A percentile compares a stretch with the other conserved stretches of the same genome.
Evolutionary conservation across 2,797 vertebrate genomes (phyloP).

Genomic region (Euthynnus affinis): DNA sequence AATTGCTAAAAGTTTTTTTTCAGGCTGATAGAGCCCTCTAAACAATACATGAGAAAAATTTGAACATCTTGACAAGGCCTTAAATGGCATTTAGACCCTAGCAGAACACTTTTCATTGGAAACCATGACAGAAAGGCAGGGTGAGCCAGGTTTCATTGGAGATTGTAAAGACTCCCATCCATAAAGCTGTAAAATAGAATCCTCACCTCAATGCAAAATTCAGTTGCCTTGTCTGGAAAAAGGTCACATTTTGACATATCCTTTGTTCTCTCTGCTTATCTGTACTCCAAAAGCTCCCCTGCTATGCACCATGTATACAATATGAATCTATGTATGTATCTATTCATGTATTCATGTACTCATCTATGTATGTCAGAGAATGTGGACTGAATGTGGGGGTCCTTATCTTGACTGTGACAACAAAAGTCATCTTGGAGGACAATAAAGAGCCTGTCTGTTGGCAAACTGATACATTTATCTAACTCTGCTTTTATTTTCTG

Average conservation of each 20-base stretch:
- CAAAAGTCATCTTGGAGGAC: neutral
- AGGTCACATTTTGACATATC: slow-evolving; percentile 26
- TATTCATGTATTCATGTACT: slow-evolving; percentile 16
- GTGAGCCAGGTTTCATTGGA: slow-evolving; percentile 28
- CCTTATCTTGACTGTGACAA: slow-evolving; percentile 6
- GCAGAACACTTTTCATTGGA: neutral
- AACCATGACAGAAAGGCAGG: neutral
- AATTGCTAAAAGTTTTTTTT: slow-evolving; percentile 4
- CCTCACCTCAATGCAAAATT: slow-evolving; percentile 24
- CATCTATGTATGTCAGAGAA: neutral
- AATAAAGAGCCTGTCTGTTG: neutral
- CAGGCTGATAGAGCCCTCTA: neutral
- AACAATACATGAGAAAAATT: slow-evolving; percentile 19
- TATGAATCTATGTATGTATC: slow-evolving; percentile 3
- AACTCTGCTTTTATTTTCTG: slow-evolving; percentile 34
- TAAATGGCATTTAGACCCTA: slow-evolving; percentile 6
- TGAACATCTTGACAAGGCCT: slow-evolving; percentile 15
- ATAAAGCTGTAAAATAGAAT: slow-evolving; percentile 35
- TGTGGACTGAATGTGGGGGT: neutral
- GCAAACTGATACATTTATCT: neutral
- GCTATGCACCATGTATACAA: slow-evolving; percentile 13
- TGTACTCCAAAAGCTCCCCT: neutral
- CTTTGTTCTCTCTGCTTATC: slow-evolving; percentile 22
- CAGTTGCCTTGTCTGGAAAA: slow-evolving; percentile 42
- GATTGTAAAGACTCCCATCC: slow-evolving; percentile 33